These are phyloP conservation scores for Oscheius sp. DNA, from an alignment of 2,888 invertebrate genomes.

Conservation along the genomic window DNA sequence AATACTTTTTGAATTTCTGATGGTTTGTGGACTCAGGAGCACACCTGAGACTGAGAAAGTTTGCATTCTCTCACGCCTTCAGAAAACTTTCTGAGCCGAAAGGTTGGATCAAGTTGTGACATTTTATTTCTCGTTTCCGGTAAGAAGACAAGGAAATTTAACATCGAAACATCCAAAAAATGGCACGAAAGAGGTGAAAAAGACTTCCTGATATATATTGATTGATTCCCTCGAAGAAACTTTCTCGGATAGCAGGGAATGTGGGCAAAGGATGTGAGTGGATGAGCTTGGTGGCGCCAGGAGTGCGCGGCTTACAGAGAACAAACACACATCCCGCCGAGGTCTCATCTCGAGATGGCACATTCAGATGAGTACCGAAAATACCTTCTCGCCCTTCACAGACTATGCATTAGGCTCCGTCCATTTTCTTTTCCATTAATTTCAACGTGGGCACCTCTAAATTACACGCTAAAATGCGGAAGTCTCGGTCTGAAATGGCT, in stretches of 20 bases:
- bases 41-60: background rate
- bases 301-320: slow-evolving; percentile 38
- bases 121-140: too few species aligned
- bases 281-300: slow-evolving; percentile 36
- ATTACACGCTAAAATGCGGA: background rate
- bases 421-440: background rate
- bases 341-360: slow-evolving; percentile 31
- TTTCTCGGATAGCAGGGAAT: slow-evolving; percentile 21
- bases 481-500: background rate
- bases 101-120: too few species aligned
- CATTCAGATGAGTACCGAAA: slow-evolving; percentile 29
- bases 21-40: background rate
- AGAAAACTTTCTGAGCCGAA: too few species aligned
- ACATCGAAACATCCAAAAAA: too few species aligned
- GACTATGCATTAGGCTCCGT: background rate
- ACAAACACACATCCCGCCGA: slow-evolving; percentile 38
- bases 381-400: background rate
- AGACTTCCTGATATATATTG: background rate
- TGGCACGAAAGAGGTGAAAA: too few species aligned
- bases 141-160: too few species aligned
- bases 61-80: slow-evolving; percentile 4
- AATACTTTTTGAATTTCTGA: slow-evolving; percentile 14
- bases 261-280: slow-evolving; percentile 34
- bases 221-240: background rate
- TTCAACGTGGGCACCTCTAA: background rate